These are phyloP conservation scores for Bombus picipes DNA, from an alignment of 1,140 invertebrate genomes.

Conservation along the genomic window DNA sequence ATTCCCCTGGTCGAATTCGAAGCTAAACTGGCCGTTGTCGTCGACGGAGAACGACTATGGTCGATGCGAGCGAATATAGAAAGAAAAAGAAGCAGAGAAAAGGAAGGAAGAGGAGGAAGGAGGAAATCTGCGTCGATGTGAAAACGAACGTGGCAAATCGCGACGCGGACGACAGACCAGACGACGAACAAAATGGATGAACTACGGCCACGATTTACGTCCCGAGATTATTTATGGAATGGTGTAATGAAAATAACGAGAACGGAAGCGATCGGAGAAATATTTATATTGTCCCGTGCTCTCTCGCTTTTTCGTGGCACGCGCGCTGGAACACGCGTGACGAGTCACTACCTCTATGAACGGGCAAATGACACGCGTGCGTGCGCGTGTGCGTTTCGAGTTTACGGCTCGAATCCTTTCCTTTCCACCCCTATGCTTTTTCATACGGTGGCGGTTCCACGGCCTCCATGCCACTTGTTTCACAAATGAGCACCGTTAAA, in stretches of 20 bases:
- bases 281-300: not conserved
- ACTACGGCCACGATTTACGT: not conserved
- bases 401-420: conserved; percentile 52
- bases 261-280: conserved; percentile 31
- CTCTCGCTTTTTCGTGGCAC: not conserved
- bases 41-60: not conserved
- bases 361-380: conserved; percentile 52
- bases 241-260: not conserved
- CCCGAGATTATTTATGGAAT: not conserved
- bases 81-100: no score
- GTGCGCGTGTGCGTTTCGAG: conserved; percentile 38
- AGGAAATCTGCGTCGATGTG: not conserved
- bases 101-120: not conserved
- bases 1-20: not conserved
- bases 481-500: conserved; percentile 51
- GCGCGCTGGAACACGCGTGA: conserved; percentile 57
- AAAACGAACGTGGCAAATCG: not conserved
- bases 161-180: not conserved
- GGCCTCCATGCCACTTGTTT: conserved; percentile 50
- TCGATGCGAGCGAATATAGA: not conserved
- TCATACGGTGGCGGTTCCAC: conserved; percentile 1
- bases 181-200: not conserved
- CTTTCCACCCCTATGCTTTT: conserved; percentile 17
- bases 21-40: not conserved
- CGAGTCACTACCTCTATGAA: conserved; percentile 69